Percentiles rank a stretch among this genome's conserved stretches.
phyloP scores from a whole-genome alignment of 2,888 invertebrate genomes.

The Drosophila kokeensis region DNA sequence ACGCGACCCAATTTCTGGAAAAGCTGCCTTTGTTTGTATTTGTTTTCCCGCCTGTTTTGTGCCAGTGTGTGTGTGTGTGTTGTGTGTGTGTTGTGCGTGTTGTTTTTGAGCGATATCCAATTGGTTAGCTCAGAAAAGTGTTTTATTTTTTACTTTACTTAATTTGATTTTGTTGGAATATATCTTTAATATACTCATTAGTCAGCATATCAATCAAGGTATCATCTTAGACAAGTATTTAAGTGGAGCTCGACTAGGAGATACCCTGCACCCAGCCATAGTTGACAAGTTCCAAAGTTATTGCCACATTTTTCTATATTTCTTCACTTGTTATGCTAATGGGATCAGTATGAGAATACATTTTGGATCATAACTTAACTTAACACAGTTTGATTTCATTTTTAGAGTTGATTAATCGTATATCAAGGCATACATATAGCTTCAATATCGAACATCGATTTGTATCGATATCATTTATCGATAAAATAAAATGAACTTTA shows the following conservation, averaged over 20 bases:
- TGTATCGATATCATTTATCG: neutral
- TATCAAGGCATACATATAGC: neutral
- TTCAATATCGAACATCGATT: neutral
- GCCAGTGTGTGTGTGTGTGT: conserved; percentile 37
- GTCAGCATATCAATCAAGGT: neutral
- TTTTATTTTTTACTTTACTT: too few species aligned
- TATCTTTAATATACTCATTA: neutral
- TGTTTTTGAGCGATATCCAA: too few species aligned
- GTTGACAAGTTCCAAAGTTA: neutral
- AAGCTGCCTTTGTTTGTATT: conserved; percentile 74
- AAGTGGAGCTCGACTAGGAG: neutral
- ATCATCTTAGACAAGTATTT: neutral
- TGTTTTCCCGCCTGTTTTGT: conserved; percentile 51
- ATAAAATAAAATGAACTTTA: too few species aligned
- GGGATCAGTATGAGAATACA: neutral
- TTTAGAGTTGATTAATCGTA: neutral
- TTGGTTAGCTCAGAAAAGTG: too few species aligned
- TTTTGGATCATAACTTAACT: too few species aligned
- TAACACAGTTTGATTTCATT: too few species aligned
- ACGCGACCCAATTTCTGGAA: conserved; percentile 76
- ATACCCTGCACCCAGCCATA: neutral
- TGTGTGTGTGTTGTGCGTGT: conserved; percentile 27
- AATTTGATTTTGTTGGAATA: neutral
- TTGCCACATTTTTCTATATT: too few species aligned
- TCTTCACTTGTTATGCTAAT: too few species aligned